phyloP scores from a whole-genome alignment of 2,888 invertebrate genomes.

The Serrognathus titanus region DNA sequence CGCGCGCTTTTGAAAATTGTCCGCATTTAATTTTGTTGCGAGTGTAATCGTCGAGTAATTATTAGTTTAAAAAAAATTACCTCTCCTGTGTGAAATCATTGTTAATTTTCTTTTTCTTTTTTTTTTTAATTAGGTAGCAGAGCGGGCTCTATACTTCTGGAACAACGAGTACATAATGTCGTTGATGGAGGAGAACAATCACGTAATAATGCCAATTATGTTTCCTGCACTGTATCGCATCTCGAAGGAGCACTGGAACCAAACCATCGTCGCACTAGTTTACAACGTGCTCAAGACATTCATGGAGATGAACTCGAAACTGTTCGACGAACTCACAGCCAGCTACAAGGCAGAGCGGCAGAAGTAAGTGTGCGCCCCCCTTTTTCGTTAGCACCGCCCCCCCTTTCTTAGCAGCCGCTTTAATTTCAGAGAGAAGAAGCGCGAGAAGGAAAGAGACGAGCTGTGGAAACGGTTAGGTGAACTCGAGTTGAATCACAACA shows the following conservation, averaged over 20 bases:
- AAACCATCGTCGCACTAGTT: conserved; percentile 97
- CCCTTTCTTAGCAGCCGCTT: too few relatives aligned
- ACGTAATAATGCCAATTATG: conserved; percentile 99
- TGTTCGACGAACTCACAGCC: conserved; percentile 98
- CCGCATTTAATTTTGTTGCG: too few relatives aligned
- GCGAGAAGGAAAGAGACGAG: conserved; percentile 95
- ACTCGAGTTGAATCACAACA: conserved; percentile 73
- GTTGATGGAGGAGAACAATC: conserved; percentile 97
- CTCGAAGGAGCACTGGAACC: conserved; percentile 99
- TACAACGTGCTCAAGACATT: conserved; percentile 99
- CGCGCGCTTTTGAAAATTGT: too few relatives aligned
- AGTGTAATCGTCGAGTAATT: too few relatives aligned
- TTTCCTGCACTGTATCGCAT: conserved; percentile 98
- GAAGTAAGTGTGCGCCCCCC: conserved; percentile 70
- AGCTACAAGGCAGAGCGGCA: conserved; percentile 99
- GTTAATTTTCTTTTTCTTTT: too few relatives aligned
- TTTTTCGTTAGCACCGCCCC: too few relatives aligned
- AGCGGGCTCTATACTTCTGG: conserved; percentile 98
- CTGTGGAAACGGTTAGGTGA: conserved; percentile 94
- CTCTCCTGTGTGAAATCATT: too few relatives aligned
- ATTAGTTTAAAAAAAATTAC: too few relatives aligned
- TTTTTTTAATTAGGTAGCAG: conserved; percentile 74
- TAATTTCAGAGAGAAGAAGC: conserved; percentile 79
- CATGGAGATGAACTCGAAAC: conserved; percentile 99
- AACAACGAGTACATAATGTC: conserved; percentile 99